Base-by-base conservation (phyloP, 2,888 invertebrate genomes). In the Uloborus plumipes region DNA sequence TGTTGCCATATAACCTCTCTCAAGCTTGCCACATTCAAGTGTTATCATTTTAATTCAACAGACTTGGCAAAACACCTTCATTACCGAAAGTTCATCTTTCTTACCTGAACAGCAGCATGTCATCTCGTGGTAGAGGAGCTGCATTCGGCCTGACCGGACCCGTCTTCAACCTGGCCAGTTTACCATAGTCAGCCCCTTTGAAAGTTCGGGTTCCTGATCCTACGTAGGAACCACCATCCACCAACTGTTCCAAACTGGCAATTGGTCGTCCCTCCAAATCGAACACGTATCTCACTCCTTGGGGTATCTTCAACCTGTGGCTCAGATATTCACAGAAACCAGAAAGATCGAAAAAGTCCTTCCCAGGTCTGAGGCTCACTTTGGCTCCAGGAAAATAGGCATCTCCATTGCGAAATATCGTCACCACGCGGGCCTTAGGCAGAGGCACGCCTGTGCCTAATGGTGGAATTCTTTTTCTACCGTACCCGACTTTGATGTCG, bases 321-420 rank as follows among this genome's bases (percentile, higher is more conserved):
- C 96, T 96, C 73, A 98, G 91, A 88, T 96, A 93, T 88, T 96
- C 95, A 87, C 96, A 91, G 61, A 98, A 90, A 18, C 94, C 93
- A 88, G 96, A 96, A 90, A 97, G 90, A 16, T 94, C 94, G 59
- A 93, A 93, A 87, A 97, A 93, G 88, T 96, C 96, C 83, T 95
- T 91, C 1, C 96, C 96, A 0, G 96, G 95, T 85, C 95, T 94
- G 88, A 97, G 95, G 86, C 94, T 92, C 88, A 94, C 93, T 89
- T 95, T 96, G 53, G 96, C 93, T 0, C 97, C 96, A 18, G 95
- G 95, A 88, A 94, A 96, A 88, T 95, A 95, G 0, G 95, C 94
- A 88, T 97, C 97, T 3, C 97, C 97, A 91, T 97, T 98, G 88
- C 95, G 93, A 90, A 94, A 97, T 90, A 98, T 97, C 1, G 94